phyloP scores from a whole-genome alignment of 2,888 invertebrate species.

The Acrocyrtus sp. region DNA sequence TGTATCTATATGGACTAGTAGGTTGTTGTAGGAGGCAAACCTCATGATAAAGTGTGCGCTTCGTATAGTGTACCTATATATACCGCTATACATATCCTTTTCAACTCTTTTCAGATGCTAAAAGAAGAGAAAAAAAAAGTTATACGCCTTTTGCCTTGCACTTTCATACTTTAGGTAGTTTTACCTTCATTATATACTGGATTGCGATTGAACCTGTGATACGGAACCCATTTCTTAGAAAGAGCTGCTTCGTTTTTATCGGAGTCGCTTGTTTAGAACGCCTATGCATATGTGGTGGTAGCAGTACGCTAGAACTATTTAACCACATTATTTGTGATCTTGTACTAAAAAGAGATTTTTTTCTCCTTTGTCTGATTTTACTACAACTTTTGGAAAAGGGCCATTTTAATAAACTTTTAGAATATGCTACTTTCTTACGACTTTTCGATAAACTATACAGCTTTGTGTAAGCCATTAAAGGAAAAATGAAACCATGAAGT shows the following conservation, averaged over 20 bases:
- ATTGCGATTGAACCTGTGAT: constrained; percentile 55
- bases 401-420: constrained; percentile 54
- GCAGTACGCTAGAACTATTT: constrained; percentile 36
- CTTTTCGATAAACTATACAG: constrained; percentile 16
- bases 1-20: too few relatives aligned
- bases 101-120: too few relatives aligned
- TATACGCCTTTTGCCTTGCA: constrained; percentile 25
- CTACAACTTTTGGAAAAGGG: constrained; percentile 51
- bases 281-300: constrained; percentile 16
- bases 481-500: neutral
- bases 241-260: constrained; percentile 50
- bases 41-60: too few relatives aligned
- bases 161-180: constrained; percentile 36
- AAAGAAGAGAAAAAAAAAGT: constrained; percentile 10
- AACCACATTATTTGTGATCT: constrained; percentile 31
- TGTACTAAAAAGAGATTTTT: constrained; percentile 44
- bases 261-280: constrained; percentile 42
- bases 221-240: constrained; percentile 50
- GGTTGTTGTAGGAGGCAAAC: too few relatives aligned
- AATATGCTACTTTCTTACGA: constrained; percentile 32
- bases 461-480: constrained; percentile 5
- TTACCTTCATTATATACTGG: constrained; percentile 53
- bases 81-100: too few relatives aligned
- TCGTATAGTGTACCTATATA: too few relatives aligned
- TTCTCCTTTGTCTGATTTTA: constrained; percentile 46